phyloP scores from a whole-genome alignment of 2,113 vertebrate genomes.

The Geococcyx californianus region DNA sequence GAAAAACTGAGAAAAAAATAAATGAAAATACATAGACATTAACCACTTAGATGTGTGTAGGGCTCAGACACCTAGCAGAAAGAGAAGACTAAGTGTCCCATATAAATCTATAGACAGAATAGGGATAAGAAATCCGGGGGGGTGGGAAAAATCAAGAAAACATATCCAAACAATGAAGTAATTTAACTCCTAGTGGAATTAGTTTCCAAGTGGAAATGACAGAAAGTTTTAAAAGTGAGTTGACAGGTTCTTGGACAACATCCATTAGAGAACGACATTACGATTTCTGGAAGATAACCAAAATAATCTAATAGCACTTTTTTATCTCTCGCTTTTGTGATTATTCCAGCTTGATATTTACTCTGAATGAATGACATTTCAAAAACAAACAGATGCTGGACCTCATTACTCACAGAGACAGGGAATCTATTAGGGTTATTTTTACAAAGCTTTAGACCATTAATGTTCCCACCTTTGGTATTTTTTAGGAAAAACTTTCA shows the following conservation, averaged over 20 bases:
- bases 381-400: not conserved
- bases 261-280: not conserved
- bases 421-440: not conserved
- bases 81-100: not conserved
- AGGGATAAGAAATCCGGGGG: not conserved
- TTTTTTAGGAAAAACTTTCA: not conserved
- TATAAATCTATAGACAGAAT: not conserved
- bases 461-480: not conserved
- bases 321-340: not conserved
- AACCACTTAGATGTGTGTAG: not conserved
- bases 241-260: not conserved
- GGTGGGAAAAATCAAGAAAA: not conserved
- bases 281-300: not conserved
- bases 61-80: not conserved
- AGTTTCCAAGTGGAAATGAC: not conserved
- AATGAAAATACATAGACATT: not conserved
- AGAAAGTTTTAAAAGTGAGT: not conserved
- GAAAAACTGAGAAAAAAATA: not conserved
- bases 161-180: not conserved
- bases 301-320: not conserved
- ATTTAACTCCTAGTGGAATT: not conserved
- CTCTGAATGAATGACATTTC: not conserved
- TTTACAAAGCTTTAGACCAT: not conserved
- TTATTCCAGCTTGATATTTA: constrained; percentile 3
- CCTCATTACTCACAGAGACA: not conserved